These are phyloP conservation scores for Bibio marci DNA, from an alignment of 2,888 invertebrate genomes.

Conservation along the genomic window DNA sequence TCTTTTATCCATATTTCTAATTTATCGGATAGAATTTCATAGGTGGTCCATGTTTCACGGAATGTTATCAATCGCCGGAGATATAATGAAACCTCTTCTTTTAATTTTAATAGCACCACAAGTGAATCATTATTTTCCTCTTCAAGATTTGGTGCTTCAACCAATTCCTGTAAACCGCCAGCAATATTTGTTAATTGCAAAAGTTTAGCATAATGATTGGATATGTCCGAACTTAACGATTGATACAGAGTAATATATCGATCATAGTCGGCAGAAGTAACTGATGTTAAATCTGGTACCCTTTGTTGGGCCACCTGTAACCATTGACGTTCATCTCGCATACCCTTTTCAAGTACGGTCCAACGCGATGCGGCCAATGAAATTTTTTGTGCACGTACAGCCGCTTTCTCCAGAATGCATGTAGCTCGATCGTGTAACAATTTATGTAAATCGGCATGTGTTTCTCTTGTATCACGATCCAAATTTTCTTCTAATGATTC, in stretches of 20 bases:
- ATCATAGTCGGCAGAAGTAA: conserved; percentile 69
- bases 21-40: conserved; percentile 53
- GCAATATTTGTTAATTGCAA: conserved; percentile 54
- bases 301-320: conserved; percentile 67
- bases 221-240: conserved; percentile 59
- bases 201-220: conserved; percentile 63
- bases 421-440: conserved; percentile 61
- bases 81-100: conserved; percentile 59
- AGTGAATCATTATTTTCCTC: conserved; percentile 55
- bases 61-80: conserved; percentile 54
- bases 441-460: conserved; percentile 55
- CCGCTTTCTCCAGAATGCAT: conserved; percentile 61
- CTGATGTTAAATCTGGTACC: conserved; percentile 61
- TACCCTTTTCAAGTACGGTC: conserved; percentile 62
- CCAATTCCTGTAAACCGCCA: conserved; percentile 52
- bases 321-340: conserved; percentile 72
- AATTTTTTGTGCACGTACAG: conserved; percentile 65
- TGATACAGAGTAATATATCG: conserved; percentile 72
- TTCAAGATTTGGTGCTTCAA: conserved; percentile 57
- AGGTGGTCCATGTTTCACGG: conserved; percentile 59
- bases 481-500: conserved; percentile 73
- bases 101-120: conserved; percentile 51
- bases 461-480: conserved; percentile 58
- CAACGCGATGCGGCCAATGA: conserved; percentile 71
- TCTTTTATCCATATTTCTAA: conserved; percentile 60